Conservation (phyloP, 2,797 vertebrate genomes). For the Halcyon leucocephala region DNA sequence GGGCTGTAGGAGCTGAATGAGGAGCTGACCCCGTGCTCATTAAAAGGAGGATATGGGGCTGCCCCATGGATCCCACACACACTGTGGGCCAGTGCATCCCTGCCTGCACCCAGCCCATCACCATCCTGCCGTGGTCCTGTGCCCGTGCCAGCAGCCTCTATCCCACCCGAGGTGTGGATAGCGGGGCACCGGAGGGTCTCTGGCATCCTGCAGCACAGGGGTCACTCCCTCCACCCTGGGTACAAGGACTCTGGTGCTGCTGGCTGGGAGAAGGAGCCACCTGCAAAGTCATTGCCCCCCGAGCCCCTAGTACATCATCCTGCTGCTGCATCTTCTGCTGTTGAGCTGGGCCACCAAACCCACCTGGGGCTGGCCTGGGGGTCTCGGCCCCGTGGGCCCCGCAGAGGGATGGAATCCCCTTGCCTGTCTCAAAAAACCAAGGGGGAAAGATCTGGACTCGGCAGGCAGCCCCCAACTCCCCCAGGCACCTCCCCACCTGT, state of each 20-base stretch:
- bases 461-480: neutral
- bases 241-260: neutral
- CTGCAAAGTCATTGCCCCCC: rapidly evolving
- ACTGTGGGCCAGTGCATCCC: neutral
- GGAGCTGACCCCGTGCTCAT: rapidly evolving
- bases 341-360: neutral
- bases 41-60: neutral
- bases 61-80: neutral
- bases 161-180: too few species aligned
- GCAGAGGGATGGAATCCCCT: too few species aligned
- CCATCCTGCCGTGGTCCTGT: neutral
- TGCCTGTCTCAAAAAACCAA: rapidly evolving
- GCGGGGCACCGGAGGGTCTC: neutral
- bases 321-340: neutral
- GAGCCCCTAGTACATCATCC: rapidly evolving
- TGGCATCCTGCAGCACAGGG: neutral
- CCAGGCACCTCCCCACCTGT: conserved; percentile 49
- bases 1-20: neutral
- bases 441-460: neutral
- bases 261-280: neutral
- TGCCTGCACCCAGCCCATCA: neutral
- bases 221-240: neutral
- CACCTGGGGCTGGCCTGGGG: neutral
- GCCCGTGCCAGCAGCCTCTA: neutral
- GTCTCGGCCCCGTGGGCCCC: rapidly evolving